Evolutionary conservation across 2,113 vertebrate genomes (phyloP).

Genomic region (Ammodramus savannarum): DNA sequence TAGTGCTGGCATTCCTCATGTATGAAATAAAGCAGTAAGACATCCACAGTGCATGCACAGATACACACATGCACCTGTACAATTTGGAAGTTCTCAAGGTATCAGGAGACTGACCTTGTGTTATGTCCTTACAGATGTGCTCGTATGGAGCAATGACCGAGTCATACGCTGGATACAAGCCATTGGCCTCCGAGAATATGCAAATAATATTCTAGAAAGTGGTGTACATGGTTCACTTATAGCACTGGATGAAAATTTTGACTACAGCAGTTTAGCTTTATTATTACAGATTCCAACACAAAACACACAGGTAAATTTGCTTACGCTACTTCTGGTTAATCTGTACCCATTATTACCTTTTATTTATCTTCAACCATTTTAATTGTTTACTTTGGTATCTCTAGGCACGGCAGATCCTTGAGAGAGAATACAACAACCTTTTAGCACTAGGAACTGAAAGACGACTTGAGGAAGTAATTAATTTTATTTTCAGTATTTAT

Average conservation of each 20-base stretch:
- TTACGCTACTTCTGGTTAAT: not conserved
- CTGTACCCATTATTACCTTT: not conserved
- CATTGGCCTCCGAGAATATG: conserved; percentile 95
- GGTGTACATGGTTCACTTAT: conserved; percentile 95
- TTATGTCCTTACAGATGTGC: conserved; percentile 80
- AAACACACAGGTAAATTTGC: conserved; percentile 86
- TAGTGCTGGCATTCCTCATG: not conserved
- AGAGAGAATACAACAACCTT: conserved; percentile 98
- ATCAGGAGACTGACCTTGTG: not conserved
- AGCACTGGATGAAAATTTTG: conserved; percentile 95
- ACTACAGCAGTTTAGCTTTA: conserved; percentile 96
- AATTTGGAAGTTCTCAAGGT: not conserved
- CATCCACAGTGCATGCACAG: not conserved
- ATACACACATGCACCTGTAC: not conserved
- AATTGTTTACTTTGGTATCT: conserved; percentile 65
- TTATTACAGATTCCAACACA: conserved; percentile 97
- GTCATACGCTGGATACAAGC: conserved; percentile 98
- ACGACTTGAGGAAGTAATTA: conserved; percentile 92
- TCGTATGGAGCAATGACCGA: conserved; percentile 97
- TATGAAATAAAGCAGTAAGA: not conserved
- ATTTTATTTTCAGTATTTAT: conserved; percentile 32
- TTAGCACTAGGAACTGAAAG: conserved; percentile 96
- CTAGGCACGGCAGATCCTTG: conserved; percentile 97
- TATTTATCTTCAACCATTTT: not conserved
- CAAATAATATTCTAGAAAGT: conserved; percentile 94